Evolutionary conservation across 2,797 vertebrate genomes (phyloP).

Genomic region (Pelodytes ibericus): DNA sequence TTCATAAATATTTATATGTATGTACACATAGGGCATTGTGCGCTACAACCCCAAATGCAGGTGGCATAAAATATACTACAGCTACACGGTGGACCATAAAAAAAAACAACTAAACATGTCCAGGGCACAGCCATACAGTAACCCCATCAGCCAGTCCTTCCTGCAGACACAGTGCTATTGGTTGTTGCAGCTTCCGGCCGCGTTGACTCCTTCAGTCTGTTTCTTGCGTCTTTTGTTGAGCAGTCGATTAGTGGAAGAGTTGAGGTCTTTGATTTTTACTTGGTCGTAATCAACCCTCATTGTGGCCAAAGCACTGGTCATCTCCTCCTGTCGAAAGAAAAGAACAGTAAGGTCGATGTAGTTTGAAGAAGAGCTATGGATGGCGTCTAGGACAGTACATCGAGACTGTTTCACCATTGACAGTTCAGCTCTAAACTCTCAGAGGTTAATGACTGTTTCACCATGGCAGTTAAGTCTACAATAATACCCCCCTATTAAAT

Average conservation of each 20-base stretch:
- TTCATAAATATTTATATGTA: conserved; percentile 52
- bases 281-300: conserved; percentile 99
- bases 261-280: conserved; percentile 96
- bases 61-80: conserved; percentile 13
- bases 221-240: conserved; percentile 97
- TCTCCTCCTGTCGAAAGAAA: conserved; percentile 84
- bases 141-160: not conserved
- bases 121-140: not conserved
- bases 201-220: conserved; percentile 77
- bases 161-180: conserved; percentile 72
- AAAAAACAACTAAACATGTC: conserved; percentile 14
- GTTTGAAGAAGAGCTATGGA: no score
- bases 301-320: conserved; percentile 95
- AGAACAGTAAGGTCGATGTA: no score
- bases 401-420: no score
- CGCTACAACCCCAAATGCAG: not conserved
- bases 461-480: no score
- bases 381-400: no score
- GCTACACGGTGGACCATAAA: conserved; percentile 22
- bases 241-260: conserved; percentile 93
- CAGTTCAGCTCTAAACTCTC: no score
- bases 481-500: no score
- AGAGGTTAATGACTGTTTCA: no score
- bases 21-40: conserved; percentile 19
- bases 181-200: conserved; percentile 86